Percentiles rank a stretch among this genome's conserved stretches.
Conservation (phyloP, 1,140 invertebrate genomes). For the Metopolophium dirhodum region DNA sequence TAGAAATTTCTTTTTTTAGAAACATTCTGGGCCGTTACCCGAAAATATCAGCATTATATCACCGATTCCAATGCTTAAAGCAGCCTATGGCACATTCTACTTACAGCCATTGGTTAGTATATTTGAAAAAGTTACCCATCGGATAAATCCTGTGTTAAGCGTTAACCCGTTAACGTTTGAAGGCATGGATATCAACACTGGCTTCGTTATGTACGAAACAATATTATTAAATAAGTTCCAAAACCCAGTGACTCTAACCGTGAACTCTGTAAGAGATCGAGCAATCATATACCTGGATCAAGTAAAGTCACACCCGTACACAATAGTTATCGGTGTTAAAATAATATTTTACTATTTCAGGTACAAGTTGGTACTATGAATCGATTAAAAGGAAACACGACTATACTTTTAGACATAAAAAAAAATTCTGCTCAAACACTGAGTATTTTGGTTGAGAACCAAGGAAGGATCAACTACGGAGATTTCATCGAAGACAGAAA, state of each 20-base stretch:
- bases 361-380: constrained; percentile 11
- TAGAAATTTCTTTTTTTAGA: background rate
- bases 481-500: constrained; percentile 73
- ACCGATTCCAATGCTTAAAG: constrained; percentile 62
- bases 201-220: constrained; percentile 78
- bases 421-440: constrained; percentile 65
- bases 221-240: constrained; percentile 64
- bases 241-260: constrained; percentile 64
- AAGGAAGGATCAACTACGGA: constrained; percentile 80
- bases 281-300: constrained; percentile 77
- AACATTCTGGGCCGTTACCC: background rate
- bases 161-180: constrained; percentile 68
- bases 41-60: background rate
- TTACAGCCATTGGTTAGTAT: constrained; percentile 65
- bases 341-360: background rate
- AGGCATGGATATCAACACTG: constrained; percentile 67
- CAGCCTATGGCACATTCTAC: constrained; percentile 66
- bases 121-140: constrained; percentile 62
- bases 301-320: constrained; percentile 63
- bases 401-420: background rate
- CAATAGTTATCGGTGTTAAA: background rate
- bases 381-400: constrained; percentile 33
- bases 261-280: constrained; percentile 67
- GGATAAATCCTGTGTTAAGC: constrained; percentile 46
- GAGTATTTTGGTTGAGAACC: constrained; percentile 81